Evolutionary conservation across 2,797 vertebrate genomes (phyloP).

Genomic region (Emys orbicularis): DNA sequence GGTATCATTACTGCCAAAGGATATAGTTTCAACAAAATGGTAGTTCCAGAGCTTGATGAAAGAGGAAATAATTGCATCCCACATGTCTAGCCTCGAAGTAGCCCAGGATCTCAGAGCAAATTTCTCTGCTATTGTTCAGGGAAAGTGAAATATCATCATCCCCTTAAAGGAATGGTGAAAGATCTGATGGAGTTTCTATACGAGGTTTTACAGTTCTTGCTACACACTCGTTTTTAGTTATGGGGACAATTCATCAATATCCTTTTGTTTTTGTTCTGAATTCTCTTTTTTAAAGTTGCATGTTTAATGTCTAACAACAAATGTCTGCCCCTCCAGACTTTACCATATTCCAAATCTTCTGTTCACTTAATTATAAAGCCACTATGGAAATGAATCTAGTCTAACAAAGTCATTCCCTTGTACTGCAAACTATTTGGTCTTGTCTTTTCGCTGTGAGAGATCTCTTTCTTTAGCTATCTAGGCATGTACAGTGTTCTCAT

Average conservation of each 20-base stretch:
- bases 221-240: background rate
- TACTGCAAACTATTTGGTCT: background rate
- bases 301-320: background rate
- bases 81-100: conserved; percentile 55
- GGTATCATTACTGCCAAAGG: conserved; percentile 54
- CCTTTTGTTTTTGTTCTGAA: conserved; percentile 18
- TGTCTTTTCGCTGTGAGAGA: background rate
- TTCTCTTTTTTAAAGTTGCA: background rate
- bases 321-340: background rate
- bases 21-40: conserved; percentile 72
- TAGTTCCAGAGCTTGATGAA: conserved; percentile 72
- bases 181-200: conserved; percentile 20
- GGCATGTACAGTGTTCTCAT: background rate
- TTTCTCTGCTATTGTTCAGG: conserved; percentile 60
- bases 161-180: conserved; percentile 15
- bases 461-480: background rate
- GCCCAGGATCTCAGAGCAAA: conserved; percentile 44
- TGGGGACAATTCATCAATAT: background rate
- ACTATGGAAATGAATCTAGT: background rate
- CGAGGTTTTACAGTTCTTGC: conserved; percentile 24
- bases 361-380: background rate
- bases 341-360: background rate
- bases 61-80: conserved; percentile 69
- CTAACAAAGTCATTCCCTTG: background rate
- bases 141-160: conserved; percentile 64